These are phyloP conservation scores for Tiaroga cobitis DNA, from an alignment of 2,797 vertebrate species.

Conservation along the genomic window DNA sequence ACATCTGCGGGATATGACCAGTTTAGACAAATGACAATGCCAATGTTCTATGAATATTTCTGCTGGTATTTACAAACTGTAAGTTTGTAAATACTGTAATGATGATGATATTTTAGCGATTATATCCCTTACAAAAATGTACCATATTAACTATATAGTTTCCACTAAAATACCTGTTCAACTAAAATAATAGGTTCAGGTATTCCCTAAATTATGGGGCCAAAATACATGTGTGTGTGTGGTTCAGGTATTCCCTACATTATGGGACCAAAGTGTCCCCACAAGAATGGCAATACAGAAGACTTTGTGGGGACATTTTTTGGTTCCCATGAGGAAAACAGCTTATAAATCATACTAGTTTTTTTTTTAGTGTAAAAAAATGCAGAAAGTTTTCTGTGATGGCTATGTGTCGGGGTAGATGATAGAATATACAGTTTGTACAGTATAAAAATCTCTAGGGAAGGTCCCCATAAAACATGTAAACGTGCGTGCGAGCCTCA, in stretches of 20 bases:
- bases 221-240: too few relatives aligned
- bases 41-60: background rate
- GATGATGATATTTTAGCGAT: background rate
- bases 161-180: background rate
- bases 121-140: background rate
- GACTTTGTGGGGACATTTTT: too few relatives aligned
- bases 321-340: too few relatives aligned
- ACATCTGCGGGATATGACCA: slow-evolving; percentile 5
- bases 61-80: background rate
- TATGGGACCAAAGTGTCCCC: too few relatives aligned
- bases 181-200: background rate
- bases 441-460: background rate
- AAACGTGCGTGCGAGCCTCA: background rate
- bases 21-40: background rate
- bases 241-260: too few relatives aligned
- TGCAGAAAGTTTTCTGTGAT: too few relatives aligned
- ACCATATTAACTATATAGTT: background rate
- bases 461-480: background rate
- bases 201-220: too few relatives aligned
- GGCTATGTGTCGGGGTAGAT: too few relatives aligned
- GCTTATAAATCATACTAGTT: too few relatives aligned
- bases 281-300: too few relatives aligned
- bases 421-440: background rate
- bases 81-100: too few relatives aligned
- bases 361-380: too few relatives aligned